Conservation (phyloP, 2,797 vertebrate species). For the Nasua narica region DNA sequence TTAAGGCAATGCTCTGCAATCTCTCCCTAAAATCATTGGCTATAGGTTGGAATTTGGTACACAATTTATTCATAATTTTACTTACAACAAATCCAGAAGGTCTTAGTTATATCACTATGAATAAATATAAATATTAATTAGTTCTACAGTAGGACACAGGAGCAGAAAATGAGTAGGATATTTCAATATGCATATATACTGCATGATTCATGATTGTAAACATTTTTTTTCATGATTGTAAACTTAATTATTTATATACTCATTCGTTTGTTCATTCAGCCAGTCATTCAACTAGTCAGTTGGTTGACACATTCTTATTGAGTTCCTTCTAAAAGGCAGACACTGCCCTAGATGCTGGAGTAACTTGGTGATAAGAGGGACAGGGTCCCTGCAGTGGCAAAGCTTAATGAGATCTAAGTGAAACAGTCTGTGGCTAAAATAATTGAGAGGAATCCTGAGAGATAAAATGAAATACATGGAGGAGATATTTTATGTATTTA, state of each 20-base stretch:
- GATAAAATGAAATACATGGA: not conserved
- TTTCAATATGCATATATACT: not conserved
- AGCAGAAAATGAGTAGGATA: not conserved
- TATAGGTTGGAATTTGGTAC: not conserved
- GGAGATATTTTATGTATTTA: not conserved
- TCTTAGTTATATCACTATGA: not conserved
- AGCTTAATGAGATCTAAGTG: not conserved
- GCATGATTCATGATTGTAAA: not conserved
- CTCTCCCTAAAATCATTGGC: not conserved
- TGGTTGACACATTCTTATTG: not conserved
- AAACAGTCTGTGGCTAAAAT: not conserved
- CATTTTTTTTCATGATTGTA: not conserved
- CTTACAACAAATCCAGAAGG: not conserved
- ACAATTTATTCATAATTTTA: not conserved
- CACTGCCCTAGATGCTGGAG: not conserved
- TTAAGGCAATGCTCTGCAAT: not conserved
- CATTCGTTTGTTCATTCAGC: not conserved
- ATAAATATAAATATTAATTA: constrained; percentile 1
- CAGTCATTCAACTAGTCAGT: not conserved
- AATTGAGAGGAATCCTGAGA: not conserved
- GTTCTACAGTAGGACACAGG: not conserved
- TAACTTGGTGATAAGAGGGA: not conserved
- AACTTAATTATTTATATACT: not conserved
- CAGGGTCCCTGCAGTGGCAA: not conserved
- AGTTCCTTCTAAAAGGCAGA: not conserved